Conservation (phyloP, 2,888 invertebrate genomes). For the Andrena chrysosceles region DNA sequence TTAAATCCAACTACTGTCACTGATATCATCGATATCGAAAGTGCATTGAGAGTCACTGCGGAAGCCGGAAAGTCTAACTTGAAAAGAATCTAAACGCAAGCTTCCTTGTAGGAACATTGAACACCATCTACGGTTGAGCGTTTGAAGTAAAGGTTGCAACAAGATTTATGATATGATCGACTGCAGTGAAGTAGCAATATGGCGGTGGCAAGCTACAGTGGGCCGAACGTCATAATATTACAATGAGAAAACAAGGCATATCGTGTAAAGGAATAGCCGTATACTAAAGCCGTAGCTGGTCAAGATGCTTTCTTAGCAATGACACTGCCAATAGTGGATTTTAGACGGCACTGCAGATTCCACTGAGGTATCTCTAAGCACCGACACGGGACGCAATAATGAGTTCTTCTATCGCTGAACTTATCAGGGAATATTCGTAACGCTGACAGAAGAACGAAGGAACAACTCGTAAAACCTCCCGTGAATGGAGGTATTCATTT, state of each 20-base stretch:
- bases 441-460: conserved; percentile 52
- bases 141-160: neutral
- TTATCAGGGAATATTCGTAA: conserved; percentile 46
- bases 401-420: conserved; percentile 35
- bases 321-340: conserved; percentile 48
- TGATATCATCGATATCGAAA: too few relatives aligned
- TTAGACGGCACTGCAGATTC: conserved; percentile 20
- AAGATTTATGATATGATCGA: conserved; percentile 56
- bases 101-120: neutral
- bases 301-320: conserved; percentile 53
- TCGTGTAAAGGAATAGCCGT: conserved; percentile 38
- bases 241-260: conserved; percentile 66
- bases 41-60: too few relatives aligned
- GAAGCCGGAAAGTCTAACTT: neutral
- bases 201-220: conserved; percentile 56
- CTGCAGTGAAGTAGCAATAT: conserved; percentile 70
- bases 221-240: conserved; percentile 70
- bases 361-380: conserved; percentile 35
- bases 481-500: conserved; percentile 50
- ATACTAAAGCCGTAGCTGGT: conserved; percentile 37
- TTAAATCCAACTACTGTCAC: too few relatives aligned
- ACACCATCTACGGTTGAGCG: conserved; percentile 31
- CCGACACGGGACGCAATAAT: conserved; percentile 48
- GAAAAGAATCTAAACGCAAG: neutral
- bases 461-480: conserved; percentile 39